phyloP scores from a whole-genome alignment of 2,888 invertebrate species.

The Luperina nickerlii region DNA sequence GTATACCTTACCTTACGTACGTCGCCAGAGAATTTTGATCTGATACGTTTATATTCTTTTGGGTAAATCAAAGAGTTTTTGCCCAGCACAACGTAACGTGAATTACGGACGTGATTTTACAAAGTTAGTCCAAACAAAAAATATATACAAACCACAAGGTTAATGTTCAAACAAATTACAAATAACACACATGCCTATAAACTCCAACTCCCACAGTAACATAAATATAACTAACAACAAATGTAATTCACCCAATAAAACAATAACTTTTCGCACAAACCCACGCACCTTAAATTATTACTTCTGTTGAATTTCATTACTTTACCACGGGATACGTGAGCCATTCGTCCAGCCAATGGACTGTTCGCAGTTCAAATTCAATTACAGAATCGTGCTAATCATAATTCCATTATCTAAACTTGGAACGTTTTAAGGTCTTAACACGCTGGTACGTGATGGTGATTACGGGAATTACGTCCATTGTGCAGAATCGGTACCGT shows the following conservation, averaged over 20 bases:
- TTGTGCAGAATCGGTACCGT: conserved; percentile 40
- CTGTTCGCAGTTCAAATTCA: conserved; percentile 64
- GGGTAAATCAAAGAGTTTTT: not conserved
- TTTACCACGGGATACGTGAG: conserved; percentile 55
- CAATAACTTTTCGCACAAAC: conserved; percentile 53
- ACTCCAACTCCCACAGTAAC: conserved; percentile 22
- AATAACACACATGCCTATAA: conserved; percentile 7
- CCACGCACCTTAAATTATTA: conserved; percentile 61
- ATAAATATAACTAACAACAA: conserved; percentile 21
- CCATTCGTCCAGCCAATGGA: conserved; percentile 56
- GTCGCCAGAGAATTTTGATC: not conserved
- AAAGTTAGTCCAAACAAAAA: not conserved
- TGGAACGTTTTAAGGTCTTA: conserved; percentile 52
- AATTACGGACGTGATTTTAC: not conserved
- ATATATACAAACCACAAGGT: not conserved
- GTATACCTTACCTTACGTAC: conserved; percentile 7
- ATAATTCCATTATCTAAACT: conserved; percentile 65
- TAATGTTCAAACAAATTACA: conserved; percentile 15
- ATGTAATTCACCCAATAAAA: conserved; percentile 46
- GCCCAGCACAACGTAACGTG: not conserved
- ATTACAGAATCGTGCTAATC: conserved; percentile 68
- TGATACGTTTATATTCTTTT: not conserved
- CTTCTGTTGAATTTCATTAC: conserved; percentile 61
- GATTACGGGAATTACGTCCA: conserved; percentile 56
- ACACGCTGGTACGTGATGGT: conserved; percentile 64